These are phyloP conservation scores for Drosophila helvetica DNA, from an alignment of 2,888 invertebrate species.

Conservation along the genomic window DNA sequence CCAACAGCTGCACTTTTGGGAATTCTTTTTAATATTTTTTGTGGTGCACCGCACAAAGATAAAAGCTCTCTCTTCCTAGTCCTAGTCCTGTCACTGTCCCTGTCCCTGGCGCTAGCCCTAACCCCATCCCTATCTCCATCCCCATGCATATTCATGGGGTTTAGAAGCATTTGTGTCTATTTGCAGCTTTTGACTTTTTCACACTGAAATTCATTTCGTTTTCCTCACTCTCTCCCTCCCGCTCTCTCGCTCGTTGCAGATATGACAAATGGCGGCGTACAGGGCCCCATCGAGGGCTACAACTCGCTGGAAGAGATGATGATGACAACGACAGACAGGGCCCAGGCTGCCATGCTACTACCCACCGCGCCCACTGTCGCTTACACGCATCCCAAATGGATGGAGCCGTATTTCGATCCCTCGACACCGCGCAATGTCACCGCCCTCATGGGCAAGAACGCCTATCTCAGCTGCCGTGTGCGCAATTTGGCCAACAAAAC, in stretches of 20 bases:
- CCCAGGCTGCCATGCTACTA: constrained; percentile 35
- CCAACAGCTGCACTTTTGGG: constrained; percentile 40
- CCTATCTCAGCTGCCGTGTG: constrained; percentile 84
- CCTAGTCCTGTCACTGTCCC: background rate
- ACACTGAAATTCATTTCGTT: constrained; percentile 33
- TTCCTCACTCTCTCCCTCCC: background rate
- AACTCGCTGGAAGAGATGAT: constrained; percentile 81
- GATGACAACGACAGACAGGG: constrained; percentile 52
- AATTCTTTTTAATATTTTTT: constrained; percentile 41
- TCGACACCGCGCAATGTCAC: constrained; percentile 91
- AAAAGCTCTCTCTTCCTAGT: constrained; percentile 24
- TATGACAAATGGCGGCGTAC: constrained; percentile 83
- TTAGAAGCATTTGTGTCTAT: constrained; percentile 42
- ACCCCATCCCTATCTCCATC: background rate
- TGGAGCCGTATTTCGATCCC: constrained; percentile 90
- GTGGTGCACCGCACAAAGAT: constrained; percentile 49
- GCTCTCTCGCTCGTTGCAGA: constrained; percentile 65
- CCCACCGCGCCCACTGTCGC: constrained; percentile 77
- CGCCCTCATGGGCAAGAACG: constrained; percentile 90
- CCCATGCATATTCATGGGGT: constrained; percentile 10
- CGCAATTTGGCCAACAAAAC: constrained; percentile 84
- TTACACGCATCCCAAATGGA: constrained; percentile 83
- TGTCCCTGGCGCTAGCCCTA: constrained; percentile 2
- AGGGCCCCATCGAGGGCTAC: constrained; percentile 82
- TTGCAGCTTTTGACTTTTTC: constrained; percentile 48